Evolutionary conservation across 2,797 vertebrate genomes (phyloP).

Genomic region (Atherinosoma microstoma): DNA sequence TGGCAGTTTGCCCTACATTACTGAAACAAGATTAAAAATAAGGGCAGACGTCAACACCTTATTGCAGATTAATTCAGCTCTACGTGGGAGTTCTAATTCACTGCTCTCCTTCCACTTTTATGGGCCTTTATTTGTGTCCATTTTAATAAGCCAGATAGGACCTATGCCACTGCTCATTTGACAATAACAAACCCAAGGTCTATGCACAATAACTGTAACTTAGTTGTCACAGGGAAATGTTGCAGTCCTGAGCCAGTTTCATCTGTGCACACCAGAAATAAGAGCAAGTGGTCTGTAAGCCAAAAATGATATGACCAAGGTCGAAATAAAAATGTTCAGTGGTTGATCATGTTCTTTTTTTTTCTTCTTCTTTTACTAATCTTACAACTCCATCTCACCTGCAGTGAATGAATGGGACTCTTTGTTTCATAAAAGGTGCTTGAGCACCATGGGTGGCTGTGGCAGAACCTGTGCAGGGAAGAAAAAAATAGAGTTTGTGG

Average conservation of each 20-base stretch:
- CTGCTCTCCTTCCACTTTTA: not conserved
- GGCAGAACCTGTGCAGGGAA: not conserved
- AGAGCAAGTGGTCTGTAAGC: not conserved
- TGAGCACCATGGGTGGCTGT: not conserved
- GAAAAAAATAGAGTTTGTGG: too few species aligned
- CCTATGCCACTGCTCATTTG: not conserved
- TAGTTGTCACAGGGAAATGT: too few species aligned
- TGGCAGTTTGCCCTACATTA: not conserved
- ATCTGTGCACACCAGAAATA: not conserved
- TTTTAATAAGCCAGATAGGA: constrained; percentile 6
- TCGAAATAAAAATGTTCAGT: constrained; percentile 1
- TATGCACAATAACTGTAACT: not conserved
- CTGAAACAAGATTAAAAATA: constrained; percentile 1
- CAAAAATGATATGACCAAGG: constrained; percentile 25
- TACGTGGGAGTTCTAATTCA: constrained; percentile 16
- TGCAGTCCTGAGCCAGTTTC: too few species aligned
- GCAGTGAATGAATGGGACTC: not conserved
- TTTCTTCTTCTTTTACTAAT: constrained; percentile 10
- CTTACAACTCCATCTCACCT: constrained; percentile 1
- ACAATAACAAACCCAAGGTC: constrained; percentile 12
- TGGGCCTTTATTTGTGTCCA: not conserved
- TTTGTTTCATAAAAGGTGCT: not conserved
- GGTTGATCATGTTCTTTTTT: not conserved
- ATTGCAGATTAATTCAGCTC: not conserved
- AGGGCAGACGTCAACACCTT: not conserved